Evolutionary conservation across 1,140 invertebrate species (phyloP).

Genomic region (Drosophila kanapiae): DNA sequence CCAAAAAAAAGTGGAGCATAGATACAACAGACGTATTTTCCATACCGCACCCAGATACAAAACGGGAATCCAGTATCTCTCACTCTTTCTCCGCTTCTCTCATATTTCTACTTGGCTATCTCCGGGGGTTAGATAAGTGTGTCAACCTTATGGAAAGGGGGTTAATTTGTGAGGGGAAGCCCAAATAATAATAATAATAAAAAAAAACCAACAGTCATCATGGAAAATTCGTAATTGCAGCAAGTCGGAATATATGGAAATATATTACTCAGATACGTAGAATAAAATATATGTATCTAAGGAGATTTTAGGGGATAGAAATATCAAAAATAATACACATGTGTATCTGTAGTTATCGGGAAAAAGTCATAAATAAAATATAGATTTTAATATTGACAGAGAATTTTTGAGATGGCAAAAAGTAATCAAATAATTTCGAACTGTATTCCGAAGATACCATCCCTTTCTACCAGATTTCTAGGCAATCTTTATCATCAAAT

Average conservation of each 20-base stretch:
- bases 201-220: conserved; percentile 49
- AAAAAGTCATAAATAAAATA: conserved; percentile 5
- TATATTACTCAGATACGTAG: background rate
- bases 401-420: background rate
- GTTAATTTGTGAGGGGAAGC: conserved; percentile 35
- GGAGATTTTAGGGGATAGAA: background rate
- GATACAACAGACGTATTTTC: conserved; percentile 48
- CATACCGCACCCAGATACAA: conserved; percentile 49
- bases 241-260: background rate
- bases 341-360: background rate
- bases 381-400: background rate
- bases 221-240: conserved; percentile 69
- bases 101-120: conserved; percentile 26
- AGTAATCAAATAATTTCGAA: background rate
- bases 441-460: background rate
- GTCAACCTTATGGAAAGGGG: conserved; percentile 31
- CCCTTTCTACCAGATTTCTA: no score
- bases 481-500: background rate
- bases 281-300: background rate
- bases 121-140: conserved; percentile 40
- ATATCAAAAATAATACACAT: background rate
- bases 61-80: conserved; percentile 32
- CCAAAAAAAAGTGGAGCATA: conserved; percentile 56
- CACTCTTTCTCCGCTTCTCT: conserved; percentile 9
- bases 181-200: conserved; percentile 13